Evolutionary conservation across 2,888 invertebrate species (phyloP).

Genomic region (Hydroisotoma schaefferi): DNA sequence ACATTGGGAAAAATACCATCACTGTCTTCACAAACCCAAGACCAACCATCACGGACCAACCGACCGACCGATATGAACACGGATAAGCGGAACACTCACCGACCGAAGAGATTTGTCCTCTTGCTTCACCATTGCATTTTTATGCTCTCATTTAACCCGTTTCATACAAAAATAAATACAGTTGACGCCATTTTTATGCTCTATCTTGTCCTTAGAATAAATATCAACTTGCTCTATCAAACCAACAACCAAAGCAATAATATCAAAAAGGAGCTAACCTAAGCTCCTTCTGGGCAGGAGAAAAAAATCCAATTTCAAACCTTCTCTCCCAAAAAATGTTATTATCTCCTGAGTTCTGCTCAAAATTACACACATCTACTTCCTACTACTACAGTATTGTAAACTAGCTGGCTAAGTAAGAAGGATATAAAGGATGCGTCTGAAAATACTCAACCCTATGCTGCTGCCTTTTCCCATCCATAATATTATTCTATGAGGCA

Average conservation of each 20-base stretch:
- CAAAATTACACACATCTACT: not conserved
- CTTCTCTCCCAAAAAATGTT: slow-evolving; percentile 3
- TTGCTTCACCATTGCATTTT: slow-evolving; percentile 48
- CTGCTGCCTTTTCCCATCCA: too few relatives aligned
- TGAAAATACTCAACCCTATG: too few relatives aligned
- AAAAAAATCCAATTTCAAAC: slow-evolving; percentile 20
- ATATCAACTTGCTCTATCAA: slow-evolving; percentile 23
- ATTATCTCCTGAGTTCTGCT: slow-evolving; percentile 5
- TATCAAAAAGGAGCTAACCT: slow-evolving; percentile 9
- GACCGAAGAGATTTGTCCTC: slow-evolving; percentile 25
- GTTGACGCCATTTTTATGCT: slow-evolving; percentile 48
- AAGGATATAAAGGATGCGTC: too few relatives aligned
- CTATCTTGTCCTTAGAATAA: slow-evolving; percentile 21
- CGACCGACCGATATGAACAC: too few relatives aligned
- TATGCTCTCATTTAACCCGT: slow-evolving; percentile 48
- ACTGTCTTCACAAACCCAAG: too few relatives aligned
- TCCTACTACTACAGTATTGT: too few relatives aligned
- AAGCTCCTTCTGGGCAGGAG: slow-evolving; percentile 10
- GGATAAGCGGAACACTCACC: not conserved
- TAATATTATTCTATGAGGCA: too few relatives aligned
- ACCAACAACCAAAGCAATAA: slow-evolving; percentile 17
- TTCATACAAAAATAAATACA: slow-evolving; percentile 48
- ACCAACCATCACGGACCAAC: too few relatives aligned
- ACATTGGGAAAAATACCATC: too few relatives aligned
- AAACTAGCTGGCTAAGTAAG: too few relatives aligned